Base-by-base conservation (phyloP, 2,888 invertebrate species). In the Eretmocerus hayati region DNA sequence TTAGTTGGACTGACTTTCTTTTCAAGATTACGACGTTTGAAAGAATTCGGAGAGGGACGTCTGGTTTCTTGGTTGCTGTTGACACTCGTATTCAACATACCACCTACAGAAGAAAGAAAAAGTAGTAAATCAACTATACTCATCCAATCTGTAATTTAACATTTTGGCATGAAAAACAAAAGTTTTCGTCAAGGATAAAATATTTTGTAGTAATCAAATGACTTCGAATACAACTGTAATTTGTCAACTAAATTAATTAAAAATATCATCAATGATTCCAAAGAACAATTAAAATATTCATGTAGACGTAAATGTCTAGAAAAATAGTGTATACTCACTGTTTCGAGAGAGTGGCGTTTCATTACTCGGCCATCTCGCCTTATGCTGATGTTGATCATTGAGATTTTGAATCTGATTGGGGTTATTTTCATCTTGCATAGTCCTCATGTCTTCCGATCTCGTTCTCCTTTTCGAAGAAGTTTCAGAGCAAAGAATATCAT, bases 381-480 rank as follows among this genome's bases (percentile, higher is more conserved):
- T 54, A 43, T 53, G 56, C 8, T 55, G 59, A 1, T 59, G 46
- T 4, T 63, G 60, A 19, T 57, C 51, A 3, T 42, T 31, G 8
- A 58, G 2, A 16, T 57, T 58, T 65, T 63, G 60, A 54, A 62
- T 66, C 2, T 60, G 58, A 2, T 43, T 19, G 15, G 77, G 69
- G 56, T 77, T 49, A 64, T 76, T 66, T 62, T 75, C 75, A 65
- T 75, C 65, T 56, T 65, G 59, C 58, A 69, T 64, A 70, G 50
- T 57, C 20, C 55, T 60, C 13, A 60, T 55, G 47, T 66, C 69
- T 26, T 69, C 70, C 0, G 70, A 71, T 2, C 70, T 62, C 0
- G 71, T 70, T 37, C 65, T 58, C 11, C 67, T 59, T 36, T 67
- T 69, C 1, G 54, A 47, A 22, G 58, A 62, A 0, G 63, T 59